Evolutionary conservation across 2,113 vertebrate genomes (phyloP).

Genomic region (Toxotes jaculatrix): DNA sequence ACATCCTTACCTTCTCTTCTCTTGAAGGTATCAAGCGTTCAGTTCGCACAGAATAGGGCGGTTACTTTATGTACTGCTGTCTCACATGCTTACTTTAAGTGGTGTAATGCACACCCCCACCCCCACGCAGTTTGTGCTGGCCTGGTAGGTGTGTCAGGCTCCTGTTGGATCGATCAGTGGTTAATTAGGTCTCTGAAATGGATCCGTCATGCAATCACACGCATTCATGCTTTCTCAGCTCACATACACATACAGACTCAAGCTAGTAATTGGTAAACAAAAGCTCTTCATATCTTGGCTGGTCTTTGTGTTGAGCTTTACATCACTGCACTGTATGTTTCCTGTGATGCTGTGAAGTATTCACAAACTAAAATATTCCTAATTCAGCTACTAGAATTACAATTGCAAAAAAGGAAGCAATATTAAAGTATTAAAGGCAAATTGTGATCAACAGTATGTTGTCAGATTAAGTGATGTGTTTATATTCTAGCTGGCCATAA

Average conservation of each 20-base stretch:
- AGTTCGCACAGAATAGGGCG: background rate
- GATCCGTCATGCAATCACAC: slow-evolving; percentile 49
- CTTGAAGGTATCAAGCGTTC: background rate
- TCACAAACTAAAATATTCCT: background rate
- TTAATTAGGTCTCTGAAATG: slow-evolving; percentile 70
- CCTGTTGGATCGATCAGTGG: slow-evolving; percentile 50
- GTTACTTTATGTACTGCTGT: background rate
- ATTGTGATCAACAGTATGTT: background rate
- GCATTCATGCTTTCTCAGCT: slow-evolving; percentile 32
- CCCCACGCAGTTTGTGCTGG: slow-evolving; percentile 23
- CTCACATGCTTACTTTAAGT: slow-evolving; percentile 13
- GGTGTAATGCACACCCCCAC: slow-evolving; percentile 28
- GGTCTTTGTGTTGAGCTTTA: background rate
- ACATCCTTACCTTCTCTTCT: background rate
- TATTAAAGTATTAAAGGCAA: background rate
- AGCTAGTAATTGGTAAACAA: slow-evolving; percentile 23
- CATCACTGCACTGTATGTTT: background rate
- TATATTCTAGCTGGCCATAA: background rate
- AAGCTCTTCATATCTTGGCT: background rate
- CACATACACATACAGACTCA: slow-evolving; percentile 6
- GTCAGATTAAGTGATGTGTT: background rate
- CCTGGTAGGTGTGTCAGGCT: slow-evolving; percentile 53
- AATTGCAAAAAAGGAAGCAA: background rate
- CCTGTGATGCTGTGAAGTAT: background rate
- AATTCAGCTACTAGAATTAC: background rate